phyloP scores from a whole-genome alignment of 2,888 invertebrate species.

The Phasia obesa region DNA sequence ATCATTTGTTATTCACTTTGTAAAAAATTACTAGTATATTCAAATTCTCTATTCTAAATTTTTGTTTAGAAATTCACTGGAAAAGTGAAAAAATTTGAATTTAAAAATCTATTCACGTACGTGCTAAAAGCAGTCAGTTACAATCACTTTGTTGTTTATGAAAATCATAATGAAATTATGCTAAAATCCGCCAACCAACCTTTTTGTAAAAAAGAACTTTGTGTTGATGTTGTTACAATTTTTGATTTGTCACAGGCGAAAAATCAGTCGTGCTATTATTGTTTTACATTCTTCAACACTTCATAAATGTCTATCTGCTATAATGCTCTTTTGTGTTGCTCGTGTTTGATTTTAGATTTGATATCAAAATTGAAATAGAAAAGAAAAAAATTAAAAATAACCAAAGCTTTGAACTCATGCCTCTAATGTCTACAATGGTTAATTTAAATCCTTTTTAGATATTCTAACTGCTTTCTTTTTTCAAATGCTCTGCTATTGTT shows the following conservation, averaged over 20 bases:
- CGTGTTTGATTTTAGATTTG: slow-evolving; percentile 39
- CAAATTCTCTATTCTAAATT: slow-evolving; percentile 17
- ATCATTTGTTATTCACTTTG: slow-evolving; percentile 30
- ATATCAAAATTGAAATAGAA: slow-evolving; percentile 32
- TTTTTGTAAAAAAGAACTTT: neutral
- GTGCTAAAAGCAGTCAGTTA: slow-evolving; percentile 38
- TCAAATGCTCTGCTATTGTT: neutral
- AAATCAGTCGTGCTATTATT: slow-evolving; percentile 55
- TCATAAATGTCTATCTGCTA: slow-evolving; percentile 24
- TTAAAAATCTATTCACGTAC: slow-evolving; percentile 36
- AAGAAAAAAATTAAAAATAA: slow-evolving; percentile 2
- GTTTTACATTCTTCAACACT: slow-evolving; percentile 44
- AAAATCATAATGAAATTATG: slow-evolving; percentile 57
- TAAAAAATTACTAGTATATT: slow-evolving; percentile 13
- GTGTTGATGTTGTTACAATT: slow-evolving; percentile 36
- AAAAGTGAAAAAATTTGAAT: neutral
- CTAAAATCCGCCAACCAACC: slow-evolving; percentile 13
- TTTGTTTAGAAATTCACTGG: slow-evolving; percentile 44
- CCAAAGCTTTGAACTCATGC: slow-evolving; percentile 45
- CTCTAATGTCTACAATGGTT: slow-evolving; percentile 37
- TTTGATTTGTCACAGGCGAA: slow-evolving; percentile 53
- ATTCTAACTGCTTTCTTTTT: slow-evolving; percentile 51
- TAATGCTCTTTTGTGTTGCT: neutral
- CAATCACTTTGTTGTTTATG: slow-evolving; percentile 32
- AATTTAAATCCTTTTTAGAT: slow-evolving; percentile 57